Conservation (phyloP, 1,140 invertebrate species). For the Heliconius nattereri region DNA sequence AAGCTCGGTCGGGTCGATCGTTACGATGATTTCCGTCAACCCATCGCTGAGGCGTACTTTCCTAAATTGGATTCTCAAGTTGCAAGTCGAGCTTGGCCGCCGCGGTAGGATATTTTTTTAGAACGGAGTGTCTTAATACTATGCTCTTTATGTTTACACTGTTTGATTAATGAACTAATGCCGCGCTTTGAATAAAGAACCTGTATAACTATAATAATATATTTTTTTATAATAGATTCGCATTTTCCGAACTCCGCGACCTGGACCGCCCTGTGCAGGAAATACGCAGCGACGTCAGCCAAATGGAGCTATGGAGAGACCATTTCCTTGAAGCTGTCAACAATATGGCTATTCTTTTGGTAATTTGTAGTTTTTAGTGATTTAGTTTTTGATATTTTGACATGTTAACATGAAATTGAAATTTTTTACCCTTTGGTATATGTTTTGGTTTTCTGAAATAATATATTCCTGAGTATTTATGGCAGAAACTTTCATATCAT, state of each 20-base stretch:
- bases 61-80: slow-evolving; percentile 82
- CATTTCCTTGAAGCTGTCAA: slow-evolving; percentile 89
- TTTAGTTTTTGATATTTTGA: slow-evolving; percentile 55
- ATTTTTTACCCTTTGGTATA: too few relatives aligned
- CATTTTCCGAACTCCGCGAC: slow-evolving; percentile 83
- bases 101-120: background rate
- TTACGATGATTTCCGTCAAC: slow-evolving; percentile 76
- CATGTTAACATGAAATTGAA: slow-evolving; percentile 51
- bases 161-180: too few relatives aligned
- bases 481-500: too few relatives aligned
- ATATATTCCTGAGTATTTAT: too few relatives aligned
- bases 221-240: slow-evolving; percentile 62
- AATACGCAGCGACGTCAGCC: slow-evolving; percentile 84
- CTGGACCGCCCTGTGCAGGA: slow-evolving; percentile 85
- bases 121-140: background rate
- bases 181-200: too few relatives aligned
- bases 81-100: slow-evolving; percentile 78
- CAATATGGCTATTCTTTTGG: slow-evolving; percentile 82
- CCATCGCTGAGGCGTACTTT: slow-evolving; percentile 82
- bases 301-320: slow-evolving; percentile 88
- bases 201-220: too few relatives aligned
- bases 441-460: too few relatives aligned
- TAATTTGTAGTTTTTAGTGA: background rate
- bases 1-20: slow-evolving; percentile 72
- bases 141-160: background rate